phyloP scores from a whole-genome alignment of 2,113 vertebrate genomes.

The Tor tambroides region DNA sequence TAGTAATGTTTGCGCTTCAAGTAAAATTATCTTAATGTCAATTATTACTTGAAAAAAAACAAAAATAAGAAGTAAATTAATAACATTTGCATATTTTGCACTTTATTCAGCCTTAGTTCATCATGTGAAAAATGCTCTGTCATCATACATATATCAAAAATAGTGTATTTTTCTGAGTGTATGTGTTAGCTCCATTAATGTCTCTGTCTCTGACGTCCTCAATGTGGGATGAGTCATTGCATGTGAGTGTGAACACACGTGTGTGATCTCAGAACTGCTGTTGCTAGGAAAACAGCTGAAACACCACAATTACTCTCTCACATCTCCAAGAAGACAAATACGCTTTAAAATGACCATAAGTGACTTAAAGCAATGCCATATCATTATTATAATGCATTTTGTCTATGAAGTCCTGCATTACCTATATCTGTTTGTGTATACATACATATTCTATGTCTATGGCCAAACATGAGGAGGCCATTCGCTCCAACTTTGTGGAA shows the following conservation, averaged over 20 bases:
- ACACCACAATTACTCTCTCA: not conserved
- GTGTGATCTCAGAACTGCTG: constrained; percentile 2
- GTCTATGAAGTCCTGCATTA: not conserved
- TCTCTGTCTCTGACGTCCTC: not conserved
- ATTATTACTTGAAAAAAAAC: no score
- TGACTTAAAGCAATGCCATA: not conserved
- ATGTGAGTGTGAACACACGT: constrained; percentile 5
- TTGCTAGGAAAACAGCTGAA: not conserved
- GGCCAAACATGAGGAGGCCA: not conserved
- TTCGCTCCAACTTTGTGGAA: not conserved
- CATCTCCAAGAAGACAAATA: not conserved
- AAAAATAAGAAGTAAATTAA: not conserved
- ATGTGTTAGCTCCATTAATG: not conserved
- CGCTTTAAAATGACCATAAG: not conserved
- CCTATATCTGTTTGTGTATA: not conserved
- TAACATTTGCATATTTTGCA: not conserved
- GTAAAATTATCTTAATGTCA: not conserved
- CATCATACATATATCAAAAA: not conserved
- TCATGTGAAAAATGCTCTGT: not conserved
- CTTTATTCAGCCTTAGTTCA: not conserved
- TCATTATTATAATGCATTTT: not conserved
- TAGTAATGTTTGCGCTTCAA: no score
- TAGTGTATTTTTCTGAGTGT: not conserved
- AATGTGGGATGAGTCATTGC: not conserved
- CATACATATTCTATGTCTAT: not conserved